Percentiles rank a stretch among this genome's conserved stretches.
Evolutionary conservation across 2,797 vertebrate species (phyloP).

Genomic region (Chaetophractus vellerosus): DNA sequence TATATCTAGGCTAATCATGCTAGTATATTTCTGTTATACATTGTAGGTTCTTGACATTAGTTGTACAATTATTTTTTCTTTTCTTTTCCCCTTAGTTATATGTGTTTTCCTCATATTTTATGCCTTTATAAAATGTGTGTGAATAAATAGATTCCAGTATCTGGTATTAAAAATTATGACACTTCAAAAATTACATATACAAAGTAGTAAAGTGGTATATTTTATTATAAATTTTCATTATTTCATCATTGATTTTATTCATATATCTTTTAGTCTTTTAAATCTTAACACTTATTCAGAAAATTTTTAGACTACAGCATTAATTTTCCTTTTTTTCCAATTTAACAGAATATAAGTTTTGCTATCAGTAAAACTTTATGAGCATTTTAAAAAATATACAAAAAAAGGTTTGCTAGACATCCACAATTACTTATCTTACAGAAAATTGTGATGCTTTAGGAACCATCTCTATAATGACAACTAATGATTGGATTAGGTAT

Average conservation of each 20-base stretch:
- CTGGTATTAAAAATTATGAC: background rate
- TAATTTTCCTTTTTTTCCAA: background rate
- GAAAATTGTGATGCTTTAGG: background rate
- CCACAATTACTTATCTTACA: background rate
- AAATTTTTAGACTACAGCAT: background rate
- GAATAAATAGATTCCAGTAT: background rate
- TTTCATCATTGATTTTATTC: conserved; percentile 24
- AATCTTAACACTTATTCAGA: background rate
- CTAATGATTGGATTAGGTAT: background rate
- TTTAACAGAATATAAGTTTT: background rate
- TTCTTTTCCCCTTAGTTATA: conserved; percentile 4
- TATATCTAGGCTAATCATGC: conserved; percentile 47
- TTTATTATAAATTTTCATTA: background rate
- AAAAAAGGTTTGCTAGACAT: background rate
- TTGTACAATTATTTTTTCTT: conserved; percentile 39
- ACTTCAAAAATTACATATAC: background rate
- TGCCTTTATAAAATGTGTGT: conserved; percentile 8
- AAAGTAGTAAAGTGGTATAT: background rate
- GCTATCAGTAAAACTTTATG: background rate
- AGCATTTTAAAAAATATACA: background rate
- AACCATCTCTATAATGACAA: background rate
- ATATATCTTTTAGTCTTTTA: background rate
- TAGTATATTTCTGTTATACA: background rate
- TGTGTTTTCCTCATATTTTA: background rate
- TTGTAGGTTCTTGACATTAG: conserved; percentile 29